Base-by-base conservation (phyloP, 2,113 vertebrate genomes). In the Gila orcuttii region DNA sequence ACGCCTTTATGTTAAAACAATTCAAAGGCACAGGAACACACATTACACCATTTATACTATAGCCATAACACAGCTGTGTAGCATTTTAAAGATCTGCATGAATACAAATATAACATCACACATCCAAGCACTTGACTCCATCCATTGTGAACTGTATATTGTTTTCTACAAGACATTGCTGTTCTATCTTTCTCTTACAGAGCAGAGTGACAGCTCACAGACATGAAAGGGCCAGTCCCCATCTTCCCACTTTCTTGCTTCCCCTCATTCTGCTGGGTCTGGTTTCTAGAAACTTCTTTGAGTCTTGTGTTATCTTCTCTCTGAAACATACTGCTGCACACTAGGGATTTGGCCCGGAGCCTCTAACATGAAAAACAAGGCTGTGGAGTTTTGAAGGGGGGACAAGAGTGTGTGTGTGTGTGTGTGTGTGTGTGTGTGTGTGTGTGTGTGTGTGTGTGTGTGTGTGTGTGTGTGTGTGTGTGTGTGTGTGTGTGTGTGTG, bases 321-420 rank as follows among this genome's bases (percentile, higher is more conserved):
- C 77, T 85, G 69, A 85, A 64, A 86, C 79, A 21, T 78, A 79
- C 64, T 73, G 62, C 33, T 73, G 76, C 64, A 85, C 62, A 83
- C 60, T 62, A 31, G 68, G 78, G 83, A 81, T 80, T 81, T 55
- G 45, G 59, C 39, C 69, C 23, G 64, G 33, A 64, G 39, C 45
- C 50, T 17, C 55, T 59, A 85, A 87, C 76, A 42, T 47, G 13
- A 78, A 69, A 81, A 87, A 87, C n/a, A 79, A 85, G 69, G 57
- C 50, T 64, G 9, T 45, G 39, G 55, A n/a, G 50, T 50, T 25
- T 5, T 42, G 39, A 8, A 7, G 31, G n/a, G 42, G n/a, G 69
- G 17, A 39, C 33, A 28, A 75, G 1, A 28, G 21, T 33, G 2
- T 55, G 64, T 69, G 64, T 80, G 31, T 17, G 17, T 75, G 25